phyloP scores from a whole-genome alignment of 2,113 vertebrate species.

The Rynchops niger region DNA sequence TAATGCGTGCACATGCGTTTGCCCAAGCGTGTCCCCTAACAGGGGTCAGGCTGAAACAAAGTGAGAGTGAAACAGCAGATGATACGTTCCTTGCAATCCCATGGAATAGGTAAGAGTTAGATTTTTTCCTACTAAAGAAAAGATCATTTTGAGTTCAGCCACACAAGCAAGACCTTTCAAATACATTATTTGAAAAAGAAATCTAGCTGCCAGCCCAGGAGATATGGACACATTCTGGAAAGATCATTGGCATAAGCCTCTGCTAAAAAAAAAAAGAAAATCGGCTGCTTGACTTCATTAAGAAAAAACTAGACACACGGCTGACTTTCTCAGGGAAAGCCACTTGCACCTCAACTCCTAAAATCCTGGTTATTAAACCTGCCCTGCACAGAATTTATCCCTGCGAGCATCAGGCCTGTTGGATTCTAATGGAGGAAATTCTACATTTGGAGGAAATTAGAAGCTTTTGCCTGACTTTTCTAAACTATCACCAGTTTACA shows the following conservation, averaged over 20 bases:
- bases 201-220: neutral
- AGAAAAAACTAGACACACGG: neutral
- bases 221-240: neutral
- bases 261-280: neutral
- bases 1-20: rapidly evolving
- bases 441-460: neutral
- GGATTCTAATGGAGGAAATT: neutral
- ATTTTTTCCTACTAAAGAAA: neutral
- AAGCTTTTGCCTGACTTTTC: neutral
- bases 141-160: neutral
- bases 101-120: neutral
- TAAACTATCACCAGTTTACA: neutral
- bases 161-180: neutral
- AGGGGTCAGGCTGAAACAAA: neutral
- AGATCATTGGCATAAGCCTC: neutral
- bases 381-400: neutral
- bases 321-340: neutral
- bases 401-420: rapidly evolving
- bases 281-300: neutral
- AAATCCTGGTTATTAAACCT: neutral
- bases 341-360: neutral
- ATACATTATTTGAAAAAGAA: neutral
- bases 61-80: rapidly evolving
- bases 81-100: neutral
- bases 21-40: neutral